Base-by-base conservation (phyloP, 2,888 invertebrate genomes). In the Megastigmus dorsalis region DNA sequence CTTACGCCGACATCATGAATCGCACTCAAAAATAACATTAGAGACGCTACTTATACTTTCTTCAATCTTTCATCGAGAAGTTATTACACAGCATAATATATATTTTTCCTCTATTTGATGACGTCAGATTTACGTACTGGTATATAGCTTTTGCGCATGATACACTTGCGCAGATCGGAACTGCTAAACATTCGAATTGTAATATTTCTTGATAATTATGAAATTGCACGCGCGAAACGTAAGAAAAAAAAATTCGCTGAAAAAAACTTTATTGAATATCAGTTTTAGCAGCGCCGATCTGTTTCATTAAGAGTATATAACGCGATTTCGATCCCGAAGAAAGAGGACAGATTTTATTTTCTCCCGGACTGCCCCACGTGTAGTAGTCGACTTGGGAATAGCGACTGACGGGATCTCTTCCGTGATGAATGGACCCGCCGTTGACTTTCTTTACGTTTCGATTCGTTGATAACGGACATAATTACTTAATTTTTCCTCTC, bases 401-500 rank as follows among this genome's bases (percentile, higher is more conserved):
- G 68, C 69, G 60, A 69, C 59, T 41, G 38, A 48, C 13, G 18
- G 15, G 6, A 59, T 33, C 33, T 55, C 48, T 68, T 59, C 20
- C 52, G 26, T 9, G 43, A 52, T 43, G 9, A 60, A 50, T 6
- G 10, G 33, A 18, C n/a, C 20, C 18, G 3, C 18, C n/a, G 13
- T 4, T 26, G 28, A 72, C 57, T 65, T 65, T 73, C 60, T 55
- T n/a, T 57, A 18, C 43, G 43, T 54, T 73, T 13, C 59, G 30
- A 60, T 73, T 73, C 66, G 66, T 73, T 71, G 48, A 57, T 43
- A 30, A 30, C 36, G 23, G 33, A 18, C 33, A 26, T n/a, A n/a
- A n/a, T n/a, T n/a, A n/a, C 18, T 23, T n/a, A 18, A 6, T 43
- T 43, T 41, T 52, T 3, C 20, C 15, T 52, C 7, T 60, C 18